phyloP scores from a whole-genome alignment of 1,140 invertebrate genomes.

The Meloidogyne hapla region DNA sequence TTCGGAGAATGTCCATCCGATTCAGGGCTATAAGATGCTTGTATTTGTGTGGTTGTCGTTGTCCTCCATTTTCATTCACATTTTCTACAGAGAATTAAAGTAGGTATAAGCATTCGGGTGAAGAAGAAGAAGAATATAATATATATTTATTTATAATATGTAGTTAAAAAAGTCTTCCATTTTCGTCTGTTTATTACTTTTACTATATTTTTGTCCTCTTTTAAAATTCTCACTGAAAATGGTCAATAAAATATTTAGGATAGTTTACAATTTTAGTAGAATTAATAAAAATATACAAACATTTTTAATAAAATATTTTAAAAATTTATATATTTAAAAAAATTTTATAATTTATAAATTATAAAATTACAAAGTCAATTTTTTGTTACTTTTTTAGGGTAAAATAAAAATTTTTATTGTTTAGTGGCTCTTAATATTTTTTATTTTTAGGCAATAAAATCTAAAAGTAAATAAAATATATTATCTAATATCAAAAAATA shows the following conservation, averaged over 20 bases:
- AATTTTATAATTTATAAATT: no score
- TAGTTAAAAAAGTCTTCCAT: neutral
- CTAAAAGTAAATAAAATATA: no score
- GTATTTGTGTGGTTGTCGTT: neutral
- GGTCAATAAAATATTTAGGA: neutral
- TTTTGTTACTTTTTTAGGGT: no score
- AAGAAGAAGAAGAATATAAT: neutral
- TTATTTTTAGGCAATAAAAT: no score
- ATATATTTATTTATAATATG: no score
- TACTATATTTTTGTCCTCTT: neutral
- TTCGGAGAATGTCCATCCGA: neutral
- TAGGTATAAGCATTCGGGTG: neutral
- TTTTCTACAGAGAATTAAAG: conserved; percentile 1
- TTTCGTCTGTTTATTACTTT: conserved; percentile 3
- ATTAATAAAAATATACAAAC: no score
- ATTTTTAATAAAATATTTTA: no score
- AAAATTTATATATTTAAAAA: no score
- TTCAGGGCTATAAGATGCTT: neutral
- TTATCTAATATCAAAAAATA: neutral
- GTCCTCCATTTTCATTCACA: neutral
- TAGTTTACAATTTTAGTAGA: no score
- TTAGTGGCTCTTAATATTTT: no score
- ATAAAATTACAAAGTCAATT: no score
- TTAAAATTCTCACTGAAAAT: neutral
- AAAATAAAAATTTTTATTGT: no score